Evolutionary conservation across 1,140 invertebrate genomes (phyloP).

Genomic region (Asobara japonica): DNA sequence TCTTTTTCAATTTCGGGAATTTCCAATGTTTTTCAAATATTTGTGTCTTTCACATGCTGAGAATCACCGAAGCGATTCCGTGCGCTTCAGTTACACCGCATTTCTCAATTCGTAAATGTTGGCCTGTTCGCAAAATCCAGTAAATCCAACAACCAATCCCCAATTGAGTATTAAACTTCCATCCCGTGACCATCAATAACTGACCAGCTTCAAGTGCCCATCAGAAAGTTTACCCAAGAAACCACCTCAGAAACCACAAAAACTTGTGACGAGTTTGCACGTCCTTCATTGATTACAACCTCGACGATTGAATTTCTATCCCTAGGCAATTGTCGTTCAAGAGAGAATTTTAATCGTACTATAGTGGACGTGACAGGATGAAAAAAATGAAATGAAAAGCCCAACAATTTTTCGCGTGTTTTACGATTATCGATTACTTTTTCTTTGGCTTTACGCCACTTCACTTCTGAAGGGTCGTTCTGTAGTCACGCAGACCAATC

Average conservation of each 20-base stretch:
- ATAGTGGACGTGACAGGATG: background rate
- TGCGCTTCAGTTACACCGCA: no score
- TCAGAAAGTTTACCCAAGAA: background rate
- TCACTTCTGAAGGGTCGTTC: slow-evolving; percentile 1
- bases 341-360: background rate
- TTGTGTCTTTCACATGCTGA: no score
- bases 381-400: slow-evolving; percentile 6
- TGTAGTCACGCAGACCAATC: slow-evolving; percentile 8
- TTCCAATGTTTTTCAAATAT: no score
- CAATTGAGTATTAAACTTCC: background rate
- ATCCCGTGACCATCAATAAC: background rate
- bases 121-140: no score
- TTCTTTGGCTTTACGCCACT: slow-evolving; percentile 12
- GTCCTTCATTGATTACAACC: background rate
- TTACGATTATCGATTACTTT: slow-evolving; percentile 46
- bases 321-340: background rate
- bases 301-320: background rate
- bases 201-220: background rate
- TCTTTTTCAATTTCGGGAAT: no score
- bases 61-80: no score
- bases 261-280: background rate
- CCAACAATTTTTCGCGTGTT: slow-evolving; percentile 43
- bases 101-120: no score
- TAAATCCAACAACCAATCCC: no score
- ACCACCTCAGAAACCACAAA: background rate